These are phyloP conservation scores for Motacilla tschutschensis DNA, from an alignment of 2,113 vertebrate species.

Conservation along the genomic window DNA sequence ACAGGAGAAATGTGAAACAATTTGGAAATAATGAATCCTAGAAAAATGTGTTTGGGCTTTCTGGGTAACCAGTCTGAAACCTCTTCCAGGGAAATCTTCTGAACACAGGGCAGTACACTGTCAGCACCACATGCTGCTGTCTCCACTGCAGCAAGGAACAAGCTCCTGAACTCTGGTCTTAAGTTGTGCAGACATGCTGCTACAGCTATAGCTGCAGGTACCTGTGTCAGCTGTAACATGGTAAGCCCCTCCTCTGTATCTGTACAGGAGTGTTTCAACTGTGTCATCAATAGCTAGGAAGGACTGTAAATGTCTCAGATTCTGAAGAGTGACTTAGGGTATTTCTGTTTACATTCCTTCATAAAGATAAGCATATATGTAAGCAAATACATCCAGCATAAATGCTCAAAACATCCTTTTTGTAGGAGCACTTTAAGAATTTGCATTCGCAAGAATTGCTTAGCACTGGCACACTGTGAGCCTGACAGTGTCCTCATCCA, in stretches of 20 bases:
- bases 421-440: background rate
- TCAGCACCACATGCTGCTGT: background rate
- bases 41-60: background rate
- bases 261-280: background rate
- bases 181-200: fast-evolving
- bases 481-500: background rate
- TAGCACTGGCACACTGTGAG: background rate
- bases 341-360: background rate
- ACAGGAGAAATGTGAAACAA: background rate
- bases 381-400: background rate
- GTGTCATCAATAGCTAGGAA: background rate
- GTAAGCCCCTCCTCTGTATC: background rate
- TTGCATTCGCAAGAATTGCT: background rate
- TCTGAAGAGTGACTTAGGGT: background rate
- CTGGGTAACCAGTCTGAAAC: background rate
- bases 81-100: background rate
- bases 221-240: background rate
- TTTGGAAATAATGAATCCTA: background rate
- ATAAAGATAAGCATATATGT: background rate
- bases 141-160: background rate
- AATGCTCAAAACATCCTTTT: background rate
- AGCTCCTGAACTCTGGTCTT: background rate
- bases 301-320: background rate
- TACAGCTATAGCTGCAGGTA: background rate
- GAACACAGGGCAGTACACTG: background rate